phyloP scores from a whole-genome alignment of 2,797 vertebrate genomes.

The Myotis findleyi region DNA sequence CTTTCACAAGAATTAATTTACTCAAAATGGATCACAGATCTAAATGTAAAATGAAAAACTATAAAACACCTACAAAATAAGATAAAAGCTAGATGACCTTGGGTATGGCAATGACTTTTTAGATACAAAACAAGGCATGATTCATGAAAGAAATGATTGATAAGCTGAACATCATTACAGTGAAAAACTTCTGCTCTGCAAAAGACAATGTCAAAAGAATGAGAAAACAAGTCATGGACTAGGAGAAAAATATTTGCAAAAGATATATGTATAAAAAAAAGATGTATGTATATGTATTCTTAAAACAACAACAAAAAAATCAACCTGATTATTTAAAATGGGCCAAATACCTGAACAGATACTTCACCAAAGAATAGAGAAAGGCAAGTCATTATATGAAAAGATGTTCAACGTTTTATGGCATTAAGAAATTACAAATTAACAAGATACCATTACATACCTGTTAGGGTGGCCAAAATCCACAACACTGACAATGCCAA shows the following conservation, averaged over 20 bases:
- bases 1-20: background rate
- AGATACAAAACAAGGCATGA: background rate
- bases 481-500: background rate
- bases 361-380: background rate
- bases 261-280: background rate
- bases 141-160: background rate
- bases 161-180: background rate
- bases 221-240: background rate
- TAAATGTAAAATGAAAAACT: background rate
- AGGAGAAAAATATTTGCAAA: slow-evolving; percentile 15
- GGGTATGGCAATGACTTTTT: background rate
- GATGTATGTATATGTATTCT: background rate
- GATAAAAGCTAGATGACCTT: background rate
- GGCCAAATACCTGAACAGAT: background rate
- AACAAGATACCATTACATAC: background rate
- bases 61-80: background rate
- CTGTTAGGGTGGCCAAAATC: background rate
- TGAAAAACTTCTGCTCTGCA: background rate
- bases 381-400: background rate
- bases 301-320: background rate
- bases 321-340: background rate
- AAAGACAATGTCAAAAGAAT: background rate
- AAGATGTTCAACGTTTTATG: background rate
- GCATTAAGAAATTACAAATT: background rate
- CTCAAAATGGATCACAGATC: background rate